Conservation (phyloP, 2,888 invertebrate species). For the Eupsilia transversa region DNA sequence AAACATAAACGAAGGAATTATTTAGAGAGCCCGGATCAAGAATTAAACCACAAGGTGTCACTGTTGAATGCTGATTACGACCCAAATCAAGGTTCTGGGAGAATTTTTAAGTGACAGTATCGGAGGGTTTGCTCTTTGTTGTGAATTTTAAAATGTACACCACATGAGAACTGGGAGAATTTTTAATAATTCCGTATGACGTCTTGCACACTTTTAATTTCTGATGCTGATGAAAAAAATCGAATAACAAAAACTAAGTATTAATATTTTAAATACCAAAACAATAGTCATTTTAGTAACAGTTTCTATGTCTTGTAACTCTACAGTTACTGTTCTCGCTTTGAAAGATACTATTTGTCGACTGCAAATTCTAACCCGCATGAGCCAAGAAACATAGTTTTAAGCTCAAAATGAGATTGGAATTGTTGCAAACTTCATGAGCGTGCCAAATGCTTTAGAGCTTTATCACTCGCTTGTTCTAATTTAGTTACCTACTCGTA, state of each 20-base stretch:
- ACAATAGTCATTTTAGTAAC: background rate
- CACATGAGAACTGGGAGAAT: slow-evolving; percentile 30
- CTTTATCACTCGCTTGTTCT: slow-evolving; percentile 49
- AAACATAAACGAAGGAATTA: slow-evolving; percentile 85
- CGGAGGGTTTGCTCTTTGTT: slow-evolving; percentile 52
- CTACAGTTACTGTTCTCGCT: slow-evolving; percentile 43
- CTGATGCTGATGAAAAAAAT: background rate
- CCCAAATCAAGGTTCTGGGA: slow-evolving; percentile 67
- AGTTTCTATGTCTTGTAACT: background rate
- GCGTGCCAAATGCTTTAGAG: slow-evolving; percentile 53
- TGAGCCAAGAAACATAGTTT: slow-evolving; percentile 61
- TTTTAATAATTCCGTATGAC: slow-evolving; percentile 4
- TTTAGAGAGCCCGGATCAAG: slow-evolving; percentile 79
- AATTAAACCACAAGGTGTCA: slow-evolving; percentile 80
- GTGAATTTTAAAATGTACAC: slow-evolving; percentile 56
- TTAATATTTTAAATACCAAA: background rate
- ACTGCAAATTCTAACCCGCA: slow-evolving; percentile 53
- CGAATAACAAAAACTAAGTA: background rate
- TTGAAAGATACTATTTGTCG: slow-evolving; percentile 51
- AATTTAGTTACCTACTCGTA: slow-evolving; percentile 41
- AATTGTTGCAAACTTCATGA: slow-evolving; percentile 59
- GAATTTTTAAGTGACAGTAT: slow-evolving; percentile 67
- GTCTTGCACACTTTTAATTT: background rate
- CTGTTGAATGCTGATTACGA: slow-evolving; percentile 76
- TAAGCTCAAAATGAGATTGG: slow-evolving; percentile 56